Evolutionary conservation across 2,113 vertebrate species (phyloP), one percentile per base, ranked within the genome.

Genomic region (Paramormyrops kingsleyae): DNA sequence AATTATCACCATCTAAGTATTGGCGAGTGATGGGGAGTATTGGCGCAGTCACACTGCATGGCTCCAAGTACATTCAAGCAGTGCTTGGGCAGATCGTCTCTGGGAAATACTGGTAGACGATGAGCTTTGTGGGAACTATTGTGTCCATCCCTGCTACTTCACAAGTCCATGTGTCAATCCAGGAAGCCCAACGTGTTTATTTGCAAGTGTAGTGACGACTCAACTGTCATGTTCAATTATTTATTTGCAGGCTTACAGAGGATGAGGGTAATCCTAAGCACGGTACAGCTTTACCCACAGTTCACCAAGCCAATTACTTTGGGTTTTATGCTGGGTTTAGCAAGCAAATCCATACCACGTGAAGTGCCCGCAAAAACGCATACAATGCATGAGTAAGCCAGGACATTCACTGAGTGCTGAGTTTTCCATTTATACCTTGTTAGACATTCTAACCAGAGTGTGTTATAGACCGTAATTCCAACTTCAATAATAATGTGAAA

Each of bases 1-100:
- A 90, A 90, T 88, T 88, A 53, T 90, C 89, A 83, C 31, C 50
- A 39, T 49, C 74, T 19, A 49, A 52, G 84, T 27, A 3, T 46
- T 90, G 31, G 15, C 27, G 27, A 42, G 42, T 44, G 31, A 46
- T 62, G 56, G 70, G 27, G 12, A 59, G 59, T 21, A 84, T 66
- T 88, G 62, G 87, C 56, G 19, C 53, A 56, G 46, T 59, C 39
- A 70, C 87, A 88, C 46, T 44, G 31, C 47, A 15, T 8, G 12
- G 77, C 77, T 84, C 50, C 84, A 47, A 59, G 17, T 9, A 42
- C 39, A 50, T 27, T 59, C 62, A 88, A 77, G 44, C 86, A 42
- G 74, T 15, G 74, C 17, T 50, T 66, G 77, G 4, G 83, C 53
- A 66, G 27, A 53, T 47, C 27, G 19, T 49, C 53, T 35, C 88